Conservation (phyloP, 2,888 invertebrate genomes). For the Zygaena filipendulae region DNA sequence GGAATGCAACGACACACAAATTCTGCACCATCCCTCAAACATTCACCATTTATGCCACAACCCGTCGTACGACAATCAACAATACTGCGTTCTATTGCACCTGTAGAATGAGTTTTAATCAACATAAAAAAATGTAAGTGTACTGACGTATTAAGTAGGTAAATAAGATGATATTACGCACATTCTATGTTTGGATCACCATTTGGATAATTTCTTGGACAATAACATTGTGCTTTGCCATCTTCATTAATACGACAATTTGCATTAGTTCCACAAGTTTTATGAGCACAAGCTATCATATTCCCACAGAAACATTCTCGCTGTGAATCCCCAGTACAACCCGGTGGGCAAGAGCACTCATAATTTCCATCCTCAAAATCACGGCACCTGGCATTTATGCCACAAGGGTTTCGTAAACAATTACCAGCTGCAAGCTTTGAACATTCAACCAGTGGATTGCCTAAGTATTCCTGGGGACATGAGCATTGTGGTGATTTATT, state of each 20-base stretch:
- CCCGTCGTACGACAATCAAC: constrained; percentile 86
- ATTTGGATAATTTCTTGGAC: constrained; percentile 82
- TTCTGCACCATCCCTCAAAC: constrained; percentile 84
- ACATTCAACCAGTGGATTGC: constrained; percentile 84
- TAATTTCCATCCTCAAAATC: constrained; percentile 80
- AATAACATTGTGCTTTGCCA: constrained; percentile 83
- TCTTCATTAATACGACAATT: constrained; percentile 77
- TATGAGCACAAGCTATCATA: constrained; percentile 80
- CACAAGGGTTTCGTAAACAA: constrained; percentile 86
- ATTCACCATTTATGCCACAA: constrained; percentile 88
- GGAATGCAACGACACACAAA: constrained; percentile 85
- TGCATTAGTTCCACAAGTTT: constrained; percentile 85
- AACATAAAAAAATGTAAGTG: too few relatives aligned
- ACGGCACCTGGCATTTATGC: constrained; percentile 83
- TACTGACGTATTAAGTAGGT: constrained; percentile 8
- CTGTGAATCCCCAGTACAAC: constrained; percentile 85
- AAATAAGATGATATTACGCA: constrained; percentile 56
- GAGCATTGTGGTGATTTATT: constrained; percentile 83
- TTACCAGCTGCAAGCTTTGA: constrained; percentile 75
- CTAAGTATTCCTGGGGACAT: constrained; percentile 82
- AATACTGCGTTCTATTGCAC: constrained; percentile 67
- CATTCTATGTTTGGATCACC: constrained; percentile 90
- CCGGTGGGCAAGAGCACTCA: constrained; percentile 83
- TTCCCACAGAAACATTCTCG: constrained; percentile 82
- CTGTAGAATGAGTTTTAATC: constrained; percentile 45